Evolutionary conservation across 1,140 invertebrate species (phyloP).

Genomic region (Nasonia vitripennis): DNA sequence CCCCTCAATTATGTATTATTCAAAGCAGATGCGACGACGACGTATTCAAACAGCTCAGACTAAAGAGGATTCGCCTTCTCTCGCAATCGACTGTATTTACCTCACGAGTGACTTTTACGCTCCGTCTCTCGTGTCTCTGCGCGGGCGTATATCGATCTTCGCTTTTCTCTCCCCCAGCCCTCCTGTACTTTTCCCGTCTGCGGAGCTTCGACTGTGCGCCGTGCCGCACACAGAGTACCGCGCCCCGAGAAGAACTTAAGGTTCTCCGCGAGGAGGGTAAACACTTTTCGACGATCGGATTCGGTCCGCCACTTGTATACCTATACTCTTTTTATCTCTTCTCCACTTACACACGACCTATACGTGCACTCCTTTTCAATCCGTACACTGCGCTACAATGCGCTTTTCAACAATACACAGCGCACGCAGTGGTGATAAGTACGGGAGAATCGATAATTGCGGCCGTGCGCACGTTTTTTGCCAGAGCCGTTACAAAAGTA

Average conservation of each 20-base stretch:
- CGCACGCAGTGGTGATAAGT: too few relatives aligned
- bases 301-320: slow-evolving; percentile 18
- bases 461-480: not conserved
- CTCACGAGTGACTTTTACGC: slow-evolving; percentile 36
- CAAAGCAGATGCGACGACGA: not conserved
- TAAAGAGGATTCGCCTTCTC: slow-evolving; percentile 21
- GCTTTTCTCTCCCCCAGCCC: not conserved
- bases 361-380: too few relatives aligned
- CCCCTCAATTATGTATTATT: slow-evolving; percentile 39
- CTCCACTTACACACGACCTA: too few relatives aligned
- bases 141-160: not conserved
- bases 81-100: slow-evolving; percentile 17
- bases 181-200: slow-evolving; percentile 1
- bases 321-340: not conserved
- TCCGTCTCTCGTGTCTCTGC: not conserved
- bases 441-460: not conserved
- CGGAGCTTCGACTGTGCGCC: not conserved
- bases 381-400: too few relatives aligned
- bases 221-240: not conserved
- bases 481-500: not conserved
- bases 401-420: too few relatives aligned
- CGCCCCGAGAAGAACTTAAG: slow-evolving; percentile 24
- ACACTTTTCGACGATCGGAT: slow-evolving; percentile 41
- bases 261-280: slow-evolving; percentile 19
- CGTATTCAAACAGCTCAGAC: not conserved